Conservation (phyloP, 2,797 vertebrate species). For the Crocidura indochinensis region DNA sequence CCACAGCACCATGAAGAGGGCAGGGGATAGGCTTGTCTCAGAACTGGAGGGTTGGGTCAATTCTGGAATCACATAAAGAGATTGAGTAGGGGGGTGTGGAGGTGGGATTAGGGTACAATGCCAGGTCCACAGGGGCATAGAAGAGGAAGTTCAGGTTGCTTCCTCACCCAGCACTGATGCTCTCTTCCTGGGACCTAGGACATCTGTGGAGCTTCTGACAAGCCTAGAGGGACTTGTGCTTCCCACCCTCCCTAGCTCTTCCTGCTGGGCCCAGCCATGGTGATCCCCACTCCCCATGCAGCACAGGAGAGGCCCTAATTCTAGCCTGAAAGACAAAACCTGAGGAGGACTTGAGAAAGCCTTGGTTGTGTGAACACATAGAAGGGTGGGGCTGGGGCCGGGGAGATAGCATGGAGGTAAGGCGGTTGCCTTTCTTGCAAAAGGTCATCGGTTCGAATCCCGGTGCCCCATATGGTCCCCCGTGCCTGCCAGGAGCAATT, state of each 20-base stretch:
- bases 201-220: background rate
- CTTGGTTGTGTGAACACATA: slow-evolving; percentile 54
- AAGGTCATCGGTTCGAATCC: too few species aligned
- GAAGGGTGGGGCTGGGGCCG: slow-evolving; percentile 5
- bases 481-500: too few species aligned
- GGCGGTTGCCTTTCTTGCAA: too few species aligned
- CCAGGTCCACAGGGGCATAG: background rate
- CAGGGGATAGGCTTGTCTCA: background rate
- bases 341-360: background rate
- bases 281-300: background rate
- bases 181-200: background rate
- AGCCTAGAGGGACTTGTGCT: background rate
- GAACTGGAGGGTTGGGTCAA: background rate
- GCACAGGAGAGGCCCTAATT: slow-evolving; percentile 44
- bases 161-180: background rate
- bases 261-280: slow-evolving; percentile 78
- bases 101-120: too few species aligned
- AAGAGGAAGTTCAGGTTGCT: background rate
- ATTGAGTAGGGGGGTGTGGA: background rate
- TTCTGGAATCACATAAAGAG: too few species aligned
- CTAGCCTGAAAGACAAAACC: slow-evolving; percentile 67
- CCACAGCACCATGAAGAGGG: background rate
- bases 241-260: background rate
- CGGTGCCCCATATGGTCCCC: too few species aligned
- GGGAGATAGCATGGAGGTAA: too few species aligned